Conservation (phyloP, 1,140 invertebrate genomes). For the Drosophila hydei region DNA sequence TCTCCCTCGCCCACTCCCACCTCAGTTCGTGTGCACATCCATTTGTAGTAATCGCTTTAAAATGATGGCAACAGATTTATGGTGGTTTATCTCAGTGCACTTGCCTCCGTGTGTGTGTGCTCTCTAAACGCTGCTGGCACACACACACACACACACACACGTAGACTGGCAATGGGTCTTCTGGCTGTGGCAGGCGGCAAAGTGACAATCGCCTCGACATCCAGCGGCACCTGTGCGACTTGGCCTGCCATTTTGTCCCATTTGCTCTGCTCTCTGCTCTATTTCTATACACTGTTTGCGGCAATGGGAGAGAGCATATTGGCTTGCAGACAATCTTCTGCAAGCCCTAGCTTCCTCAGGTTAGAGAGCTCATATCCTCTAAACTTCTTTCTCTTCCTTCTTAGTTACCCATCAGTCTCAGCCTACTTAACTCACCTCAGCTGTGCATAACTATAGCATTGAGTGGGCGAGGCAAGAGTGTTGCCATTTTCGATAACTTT, state of each 20-base stretch:
- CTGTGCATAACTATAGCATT: no score
- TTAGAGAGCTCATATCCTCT: no score
- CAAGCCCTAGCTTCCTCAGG: no score
- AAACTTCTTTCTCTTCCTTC: no score
- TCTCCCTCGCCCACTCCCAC: neutral
- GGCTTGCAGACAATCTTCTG: no score
- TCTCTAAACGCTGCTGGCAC: constrained; percentile 37
- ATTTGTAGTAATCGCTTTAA: constrained; percentile 83
- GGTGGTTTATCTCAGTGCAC: constrained; percentile 81
- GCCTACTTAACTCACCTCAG: no score
- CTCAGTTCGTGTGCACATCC: constrained; percentile 69
- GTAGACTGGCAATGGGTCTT: neutral
- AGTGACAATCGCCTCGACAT: constrained; percentile 64
- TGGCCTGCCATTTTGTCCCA: constrained; percentile 34
- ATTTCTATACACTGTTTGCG: constrained; percentile 2
- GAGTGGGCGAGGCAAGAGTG: no score
- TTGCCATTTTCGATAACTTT: no score
- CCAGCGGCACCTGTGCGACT: constrained; percentile 41
- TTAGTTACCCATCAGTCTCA: no score
- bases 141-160: constrained; percentile 23
- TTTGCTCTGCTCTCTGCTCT: constrained; percentile 28
- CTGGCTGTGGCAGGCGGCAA: constrained; percentile 51
- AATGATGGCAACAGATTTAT: constrained; percentile 83
- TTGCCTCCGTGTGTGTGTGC: constrained; percentile 33
- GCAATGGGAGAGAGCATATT: neutral